Percentiles rank a stretch among this genome's conserved stretches.
phyloP scores from a whole-genome alignment of 2,113 vertebrate genomes.

The Colossoma macropomum region DNA sequence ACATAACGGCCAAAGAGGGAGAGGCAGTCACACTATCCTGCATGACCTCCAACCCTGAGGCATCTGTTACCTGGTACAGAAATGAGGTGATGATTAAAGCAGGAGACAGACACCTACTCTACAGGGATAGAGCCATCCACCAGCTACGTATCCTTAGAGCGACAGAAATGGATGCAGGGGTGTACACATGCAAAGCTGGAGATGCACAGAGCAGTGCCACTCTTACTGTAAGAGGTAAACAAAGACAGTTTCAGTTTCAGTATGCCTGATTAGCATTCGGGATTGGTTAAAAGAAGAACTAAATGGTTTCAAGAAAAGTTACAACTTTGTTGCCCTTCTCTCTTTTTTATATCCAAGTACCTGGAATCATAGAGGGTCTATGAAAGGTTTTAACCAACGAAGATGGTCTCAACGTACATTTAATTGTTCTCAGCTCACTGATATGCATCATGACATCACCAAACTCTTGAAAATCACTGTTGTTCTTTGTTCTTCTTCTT shows the following conservation, averaged over 20 bases:
- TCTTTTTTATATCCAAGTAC: not conserved
- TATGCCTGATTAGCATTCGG: not conserved
- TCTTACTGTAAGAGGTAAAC: constrained; percentile 83
- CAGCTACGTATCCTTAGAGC: constrained; percentile 75
- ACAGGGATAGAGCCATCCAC: constrained; percentile 63
- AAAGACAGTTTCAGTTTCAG: not conserved
- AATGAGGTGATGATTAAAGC: constrained; percentile 62
- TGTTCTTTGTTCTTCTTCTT: constrained; percentile 48
- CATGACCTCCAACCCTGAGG: constrained; percentile 77
- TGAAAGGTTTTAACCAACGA: not conserved
- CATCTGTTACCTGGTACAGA: constrained; percentile 68
- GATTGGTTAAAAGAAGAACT: no score
- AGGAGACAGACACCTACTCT: constrained; percentile 72
- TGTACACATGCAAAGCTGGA: constrained; percentile 79
- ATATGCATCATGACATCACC: not conserved
- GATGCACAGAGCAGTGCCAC: constrained; percentile 79
- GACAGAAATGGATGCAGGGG: constrained; percentile 74
- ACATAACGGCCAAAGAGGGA: constrained; percentile 75
- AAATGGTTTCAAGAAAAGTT: no score
- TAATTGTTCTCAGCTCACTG: not conserved
- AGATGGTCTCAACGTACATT: not conserved
- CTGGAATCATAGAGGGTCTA: not conserved
- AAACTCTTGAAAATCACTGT: constrained; percentile 14
- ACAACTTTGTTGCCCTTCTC: no score
- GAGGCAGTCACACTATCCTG: constrained; percentile 78